Conservation (phyloP, 2,888 invertebrate species). For the Hirtodrosophila duncani region DNA sequence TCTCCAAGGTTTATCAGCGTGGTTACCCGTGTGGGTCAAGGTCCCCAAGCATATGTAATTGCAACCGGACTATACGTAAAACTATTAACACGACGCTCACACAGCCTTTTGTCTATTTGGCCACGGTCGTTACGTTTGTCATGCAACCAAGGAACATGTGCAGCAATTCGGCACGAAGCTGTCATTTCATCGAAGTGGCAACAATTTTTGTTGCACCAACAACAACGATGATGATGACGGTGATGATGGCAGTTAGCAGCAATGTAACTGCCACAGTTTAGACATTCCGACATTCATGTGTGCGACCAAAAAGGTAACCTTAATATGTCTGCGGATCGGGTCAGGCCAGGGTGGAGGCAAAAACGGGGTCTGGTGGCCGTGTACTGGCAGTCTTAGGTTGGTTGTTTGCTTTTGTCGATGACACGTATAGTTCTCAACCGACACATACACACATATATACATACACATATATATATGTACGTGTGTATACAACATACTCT, state of each 20-base stretch:
- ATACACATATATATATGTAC: constrained; percentile 9
- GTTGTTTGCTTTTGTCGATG: constrained; percentile 66
- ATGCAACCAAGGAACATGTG: constrained; percentile 32
- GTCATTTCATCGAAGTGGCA: constrained; percentile 65
- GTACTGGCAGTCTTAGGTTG: constrained; percentile 37
- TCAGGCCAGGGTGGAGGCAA: constrained; percentile 1
- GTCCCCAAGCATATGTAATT: constrained; percentile 53
- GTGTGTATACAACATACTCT: constrained; percentile 18
- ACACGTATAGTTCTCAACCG: constrained; percentile 61
- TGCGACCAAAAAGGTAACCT: constrained; percentile 55
- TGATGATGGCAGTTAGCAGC: constrained; percentile 29
- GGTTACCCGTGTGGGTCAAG: constrained; percentile 68
- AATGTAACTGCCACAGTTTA: constrained; percentile 17
- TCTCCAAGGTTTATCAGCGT: constrained; percentile 16
- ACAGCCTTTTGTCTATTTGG: constrained; percentile 9
- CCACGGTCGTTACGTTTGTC: constrained; percentile 6
- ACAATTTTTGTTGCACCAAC: constrained; percentile 46
- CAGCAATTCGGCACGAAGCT: constrained; percentile 65
- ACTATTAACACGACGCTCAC: constrained; percentile 61
- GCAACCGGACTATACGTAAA: constrained; percentile 53
- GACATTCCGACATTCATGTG: constrained; percentile 31
- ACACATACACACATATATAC: constrained; percentile 28
- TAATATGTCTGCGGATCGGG: constrained; percentile 60
- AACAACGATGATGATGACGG: constrained; percentile 26
- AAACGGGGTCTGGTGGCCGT: constrained; percentile 10